Conservation (phyloP, 2,113 vertebrate species). For the Rhizomys pruinosus region DNA sequence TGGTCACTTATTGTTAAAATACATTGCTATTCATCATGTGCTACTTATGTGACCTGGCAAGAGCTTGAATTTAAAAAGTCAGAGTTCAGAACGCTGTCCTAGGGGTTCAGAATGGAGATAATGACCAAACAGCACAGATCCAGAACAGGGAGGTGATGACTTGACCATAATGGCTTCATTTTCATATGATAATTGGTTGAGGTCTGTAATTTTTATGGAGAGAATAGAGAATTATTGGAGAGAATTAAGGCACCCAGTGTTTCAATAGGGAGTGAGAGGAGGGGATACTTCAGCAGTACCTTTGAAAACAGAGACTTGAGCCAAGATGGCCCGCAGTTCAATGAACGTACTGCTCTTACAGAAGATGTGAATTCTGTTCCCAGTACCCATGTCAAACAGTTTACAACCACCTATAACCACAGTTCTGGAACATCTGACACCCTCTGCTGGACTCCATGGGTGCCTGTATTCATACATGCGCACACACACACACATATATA, state of each 20-base stretch:
- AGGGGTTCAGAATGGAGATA: neutral
- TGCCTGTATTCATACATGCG: neutral
- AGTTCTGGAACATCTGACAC: neutral
- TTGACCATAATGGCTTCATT: too few species aligned
- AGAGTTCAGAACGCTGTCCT: neutral
- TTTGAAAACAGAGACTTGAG: neutral
- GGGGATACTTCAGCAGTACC: neutral
- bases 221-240: neutral
- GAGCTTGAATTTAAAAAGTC: neutral
- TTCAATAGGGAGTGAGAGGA: neutral
- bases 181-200: neutral
- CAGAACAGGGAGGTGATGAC: neutral
- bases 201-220: neutral
- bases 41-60: neutral
- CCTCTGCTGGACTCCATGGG: neutral
- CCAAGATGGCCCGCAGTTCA: neutral
- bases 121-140: neutral
- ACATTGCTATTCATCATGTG: neutral
- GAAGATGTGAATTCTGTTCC: neutral
- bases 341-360: too few species aligned
- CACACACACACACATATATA: neutral
- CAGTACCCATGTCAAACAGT: neutral
- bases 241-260: neutral
- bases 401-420: neutral
- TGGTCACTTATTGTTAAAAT: too few species aligned